Percentiles rank a stretch among this genome's conserved stretches.
Conservation (phyloP, 2,797 vertebrate genomes). For the Megalops cyprinoides region DNA sequence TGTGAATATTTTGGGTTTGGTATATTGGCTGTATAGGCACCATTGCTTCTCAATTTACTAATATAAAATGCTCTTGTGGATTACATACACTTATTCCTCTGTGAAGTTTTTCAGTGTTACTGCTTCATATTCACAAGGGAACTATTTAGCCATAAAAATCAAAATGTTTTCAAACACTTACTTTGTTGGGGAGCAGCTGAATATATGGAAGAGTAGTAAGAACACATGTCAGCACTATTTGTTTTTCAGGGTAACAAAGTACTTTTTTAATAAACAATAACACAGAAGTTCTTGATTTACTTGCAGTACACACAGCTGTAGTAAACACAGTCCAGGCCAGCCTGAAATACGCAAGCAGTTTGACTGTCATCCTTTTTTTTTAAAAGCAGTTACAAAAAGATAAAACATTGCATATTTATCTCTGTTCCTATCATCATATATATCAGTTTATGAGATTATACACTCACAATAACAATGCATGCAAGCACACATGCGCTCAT, state of each 20-base stretch:
- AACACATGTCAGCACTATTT: background rate
- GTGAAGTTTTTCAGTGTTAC: too few relatives aligned
- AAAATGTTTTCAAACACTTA: background rate
- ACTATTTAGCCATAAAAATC: too few relatives aligned
- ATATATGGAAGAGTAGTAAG: background rate
- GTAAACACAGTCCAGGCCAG: background rate
- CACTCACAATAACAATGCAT: background rate
- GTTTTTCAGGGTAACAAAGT: background rate
- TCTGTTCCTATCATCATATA: background rate
- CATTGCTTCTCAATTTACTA: too few relatives aligned
- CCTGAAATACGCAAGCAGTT: conserved; percentile 24
- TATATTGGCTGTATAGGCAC: too few relatives aligned
- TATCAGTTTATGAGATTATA: background rate
- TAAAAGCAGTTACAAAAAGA: background rate
- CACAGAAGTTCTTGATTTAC: conserved; percentile 17
- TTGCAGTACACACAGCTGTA: conserved; percentile 9
- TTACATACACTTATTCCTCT: too few relatives aligned
- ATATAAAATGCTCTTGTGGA: too few relatives aligned
- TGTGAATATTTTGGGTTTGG: too few relatives aligned
- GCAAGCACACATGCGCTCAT: too few relatives aligned
- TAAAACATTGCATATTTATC: background rate
- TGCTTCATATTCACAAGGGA: too few relatives aligned
- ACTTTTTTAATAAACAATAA: background rate
- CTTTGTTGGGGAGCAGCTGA: background rate
- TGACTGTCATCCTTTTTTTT: conserved; percentile 16